These are phyloP conservation scores for Sesamia nonagrioides DNA, from an alignment of 1,140 invertebrate genomes.

Conservation along the genomic window DNA sequence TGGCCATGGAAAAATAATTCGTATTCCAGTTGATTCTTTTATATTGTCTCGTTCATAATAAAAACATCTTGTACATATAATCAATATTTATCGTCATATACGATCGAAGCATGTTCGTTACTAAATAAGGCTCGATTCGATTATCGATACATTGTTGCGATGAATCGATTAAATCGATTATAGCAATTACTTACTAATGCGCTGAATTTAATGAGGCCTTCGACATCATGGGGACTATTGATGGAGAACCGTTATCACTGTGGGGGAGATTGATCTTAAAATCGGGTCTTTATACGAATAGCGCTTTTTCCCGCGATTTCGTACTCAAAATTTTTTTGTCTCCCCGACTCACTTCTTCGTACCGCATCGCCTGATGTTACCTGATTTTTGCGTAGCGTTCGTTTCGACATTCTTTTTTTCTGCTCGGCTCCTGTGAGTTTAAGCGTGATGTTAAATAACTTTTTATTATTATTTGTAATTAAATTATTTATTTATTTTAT, in stretches of 20 bases:
- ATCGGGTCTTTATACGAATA: neutral
- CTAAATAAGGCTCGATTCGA: constrained; percentile 13
- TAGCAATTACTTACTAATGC: constrained; percentile 37
- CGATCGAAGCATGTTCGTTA: constrained; percentile 6
- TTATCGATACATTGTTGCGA: constrained; percentile 37
- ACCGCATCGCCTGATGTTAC: too few species aligned
- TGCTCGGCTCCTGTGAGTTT: too few species aligned
- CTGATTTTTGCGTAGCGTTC: too few species aligned
- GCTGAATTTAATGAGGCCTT: constrained; percentile 26
- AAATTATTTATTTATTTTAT: too few species aligned
- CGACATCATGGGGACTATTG: constrained; percentile 13
- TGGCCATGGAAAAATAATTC: too few species aligned
- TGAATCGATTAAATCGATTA: constrained; percentile 21
- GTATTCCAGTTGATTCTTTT: too few species aligned
- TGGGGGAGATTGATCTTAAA: neutral
- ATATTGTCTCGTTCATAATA: neutral
- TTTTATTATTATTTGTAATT: too few species aligned
- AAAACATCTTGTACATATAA: neutral
- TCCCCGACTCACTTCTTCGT: too few species aligned
- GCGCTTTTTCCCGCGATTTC: too few species aligned
- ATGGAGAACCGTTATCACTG: constrained; percentile 20
- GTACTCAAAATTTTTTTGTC: too few species aligned
- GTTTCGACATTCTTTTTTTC: too few species aligned
- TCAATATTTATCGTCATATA: constrained; percentile 21
- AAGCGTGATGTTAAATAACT: too few species aligned